Base-by-base conservation (phyloP, 1,140 invertebrate species). In the Zophobas atratus region DNA sequence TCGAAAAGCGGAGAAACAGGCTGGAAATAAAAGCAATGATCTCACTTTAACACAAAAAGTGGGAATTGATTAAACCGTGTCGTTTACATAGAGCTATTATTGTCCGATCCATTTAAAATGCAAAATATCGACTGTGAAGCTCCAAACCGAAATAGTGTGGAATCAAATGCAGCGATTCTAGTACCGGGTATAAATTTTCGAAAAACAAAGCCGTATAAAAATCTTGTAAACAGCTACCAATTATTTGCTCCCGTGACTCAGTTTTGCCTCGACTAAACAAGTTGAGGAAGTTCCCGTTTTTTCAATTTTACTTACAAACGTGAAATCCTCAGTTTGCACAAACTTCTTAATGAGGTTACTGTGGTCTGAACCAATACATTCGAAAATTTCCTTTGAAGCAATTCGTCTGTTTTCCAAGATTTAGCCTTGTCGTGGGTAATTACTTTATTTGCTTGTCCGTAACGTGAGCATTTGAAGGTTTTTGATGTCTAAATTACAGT, bases 301-400 rank as follows among this genome's bases (percentile, higher is more conserved):
- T 46, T 46, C 0, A 46, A 8, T 53, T 53, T 53, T 32, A 6
- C 2, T 53, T 6, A 6, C 6, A 53, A 53, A 53, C 6, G 6
- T 53, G 5, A 20, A 53, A 53, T 6, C 20, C 6, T 53, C 49
- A 53, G 5, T 53, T 32, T 32, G 20, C 49, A n/a, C 20, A 53
- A 53, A 53, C 55, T 57, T 57, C 55, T 57, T 57, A 57, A 57
- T 57, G 55, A 57, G 3, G 55, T 39, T 41, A n/a, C 57, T 63
- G 8, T 8, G 2, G 34, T 34, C 3, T 5, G n/a, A 67, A 41
- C 38, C 39, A 67, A 43, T 67, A 67, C 39, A 67, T 67, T 67
- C 38, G 60, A 43, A 67, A 67, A 67, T 20, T 67, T 67, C 38
- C 39, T 67, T 43, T 32, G 32, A 33, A 6, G 8, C 3, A 60